Base-by-base conservation (phyloP, 2,113 vertebrate species). In the Mungos mungo region DNA sequence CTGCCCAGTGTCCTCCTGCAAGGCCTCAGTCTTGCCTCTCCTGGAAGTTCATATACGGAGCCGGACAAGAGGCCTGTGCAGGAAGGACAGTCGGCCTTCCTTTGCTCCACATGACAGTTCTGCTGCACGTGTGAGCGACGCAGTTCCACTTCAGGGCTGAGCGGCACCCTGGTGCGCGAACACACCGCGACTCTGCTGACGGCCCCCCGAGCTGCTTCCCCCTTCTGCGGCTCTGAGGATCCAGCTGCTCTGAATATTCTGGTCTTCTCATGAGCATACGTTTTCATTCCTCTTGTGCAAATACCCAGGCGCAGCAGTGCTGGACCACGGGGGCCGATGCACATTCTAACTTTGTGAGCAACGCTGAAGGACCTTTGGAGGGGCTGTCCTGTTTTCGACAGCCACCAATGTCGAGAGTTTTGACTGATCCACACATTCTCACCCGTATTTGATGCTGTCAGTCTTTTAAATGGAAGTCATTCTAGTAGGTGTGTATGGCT, bases 141-240 rank as follows among this genome's bases (percentile, higher is more conserved):
- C 13, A 23, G 8, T 14, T 21, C 12, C 38, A 15, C 15, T 54
- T 41, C 54, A 29, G 7, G n/a, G 52, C 47, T 60, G 33, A 66
- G 15, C 33, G 19, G 21, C 3, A 11, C 12, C 25, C 31, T 3
- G 31, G 3, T 7, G 0, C 0, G n/a, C 54, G 38, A 38, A 33
- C 15, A 7, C 2, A 45, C 23, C 54, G 38, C 4, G 23, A 15
- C 14, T 52, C 33, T 27, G 18, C 8, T 19, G 11, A 54, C 1
- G 13, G 60, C 60, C 76, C 50, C 25, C 45, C 41, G 29, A 65
- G n/a, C 27, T 21, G 50, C 29, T 65, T 90, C 71, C 35, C 19
- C 13, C 5, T 33, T 66, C 84, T 65, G 31, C 25, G 33, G 60
- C 74, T 77, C 18, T 19, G 38, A 35, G 8, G 33, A 63, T 10